Conservation (phyloP, 2,888 invertebrate genomes). For the Apodemia hepburni region DNA sequence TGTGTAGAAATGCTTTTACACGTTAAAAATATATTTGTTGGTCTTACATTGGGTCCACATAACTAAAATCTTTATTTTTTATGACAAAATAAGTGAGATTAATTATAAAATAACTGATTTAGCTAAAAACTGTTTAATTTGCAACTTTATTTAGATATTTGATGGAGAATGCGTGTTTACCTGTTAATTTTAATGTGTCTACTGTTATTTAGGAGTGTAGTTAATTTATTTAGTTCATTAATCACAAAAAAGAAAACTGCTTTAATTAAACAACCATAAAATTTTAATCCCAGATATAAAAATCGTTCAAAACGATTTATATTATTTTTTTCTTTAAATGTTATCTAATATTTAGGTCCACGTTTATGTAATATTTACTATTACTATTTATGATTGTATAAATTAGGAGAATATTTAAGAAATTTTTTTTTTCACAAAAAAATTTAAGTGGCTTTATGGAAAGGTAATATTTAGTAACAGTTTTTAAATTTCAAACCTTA, state of each 20-base stretch:
- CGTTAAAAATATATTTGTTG: not conserved
- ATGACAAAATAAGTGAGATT: constrained; percentile 14
- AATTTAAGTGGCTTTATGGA: too few species aligned
- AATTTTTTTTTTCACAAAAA: too few species aligned
- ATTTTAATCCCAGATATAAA: not conserved
- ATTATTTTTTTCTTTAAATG: too few species aligned
- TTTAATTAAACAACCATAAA: not conserved
- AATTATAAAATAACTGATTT: constrained; percentile 9
- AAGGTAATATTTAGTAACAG: too few species aligned
- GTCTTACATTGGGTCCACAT: constrained; percentile 7
- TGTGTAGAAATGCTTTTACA: constrained; percentile 9
- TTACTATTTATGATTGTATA: too few species aligned
- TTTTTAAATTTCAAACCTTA: too few species aligned
- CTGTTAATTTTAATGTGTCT: not conserved
- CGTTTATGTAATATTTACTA: too few species aligned
- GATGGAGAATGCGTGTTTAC: not conserved
- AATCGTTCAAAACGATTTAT: not conserved
- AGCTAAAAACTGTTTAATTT: not conserved
- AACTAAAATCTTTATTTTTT: not conserved
- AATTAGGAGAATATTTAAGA: too few species aligned
- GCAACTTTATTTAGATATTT: not conserved
- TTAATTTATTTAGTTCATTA: not conserved
- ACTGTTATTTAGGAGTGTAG: not conserved
- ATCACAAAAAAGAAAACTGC: not conserved
- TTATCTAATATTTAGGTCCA: too few species aligned